Evolutionary conservation across 2,888 invertebrate species (phyloP).

Genomic region (Megalurothrips usitatus): DNA sequence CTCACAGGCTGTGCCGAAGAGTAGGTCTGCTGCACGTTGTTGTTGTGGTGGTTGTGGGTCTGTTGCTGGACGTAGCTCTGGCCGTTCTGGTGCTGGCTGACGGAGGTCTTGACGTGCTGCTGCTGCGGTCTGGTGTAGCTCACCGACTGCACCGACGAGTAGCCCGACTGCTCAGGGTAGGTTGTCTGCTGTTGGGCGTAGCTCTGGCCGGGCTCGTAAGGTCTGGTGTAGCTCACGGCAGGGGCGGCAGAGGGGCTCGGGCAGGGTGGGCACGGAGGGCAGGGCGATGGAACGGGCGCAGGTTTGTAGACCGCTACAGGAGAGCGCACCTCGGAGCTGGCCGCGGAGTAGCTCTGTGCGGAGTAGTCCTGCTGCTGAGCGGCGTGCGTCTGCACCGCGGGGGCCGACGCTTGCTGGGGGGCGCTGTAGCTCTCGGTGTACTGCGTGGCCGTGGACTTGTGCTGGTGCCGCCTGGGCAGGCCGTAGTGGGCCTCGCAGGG

Average conservation of each 20-base stretch:
- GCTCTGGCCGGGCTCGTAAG: too few species aligned
- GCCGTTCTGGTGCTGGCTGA: not conserved
- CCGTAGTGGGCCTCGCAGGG: slow-evolving; percentile 15
- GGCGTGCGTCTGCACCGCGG: too few species aligned
- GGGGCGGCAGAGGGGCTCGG: not conserved
- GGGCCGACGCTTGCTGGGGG: not conserved
- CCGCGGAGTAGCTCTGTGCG: not conserved
- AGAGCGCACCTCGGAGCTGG: not conserved
- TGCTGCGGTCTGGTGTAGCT: not conserved
- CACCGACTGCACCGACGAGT: too few species aligned
- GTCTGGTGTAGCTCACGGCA: not conserved
- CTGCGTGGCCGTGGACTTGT: not conserved
- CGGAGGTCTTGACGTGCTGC: not conserved
- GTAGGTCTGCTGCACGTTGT: too few species aligned
- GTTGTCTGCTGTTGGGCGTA: too few species aligned
- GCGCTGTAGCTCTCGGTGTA: not conserved
- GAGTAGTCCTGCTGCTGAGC: not conserved
- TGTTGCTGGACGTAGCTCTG: too few species aligned
- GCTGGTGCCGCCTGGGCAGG: not conserved
- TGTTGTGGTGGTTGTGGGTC: too few species aligned
- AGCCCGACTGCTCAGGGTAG: too few species aligned
- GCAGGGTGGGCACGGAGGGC: not conserved
- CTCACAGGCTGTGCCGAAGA: too few species aligned
- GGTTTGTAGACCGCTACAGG: not conserved
- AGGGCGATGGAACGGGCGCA: not conserved